A percentile compares a stretch with the other conserved stretches of the same genome.
Conservation (phyloP, 2,113 vertebrate genomes). For the Nasalis larvatus region DNA sequence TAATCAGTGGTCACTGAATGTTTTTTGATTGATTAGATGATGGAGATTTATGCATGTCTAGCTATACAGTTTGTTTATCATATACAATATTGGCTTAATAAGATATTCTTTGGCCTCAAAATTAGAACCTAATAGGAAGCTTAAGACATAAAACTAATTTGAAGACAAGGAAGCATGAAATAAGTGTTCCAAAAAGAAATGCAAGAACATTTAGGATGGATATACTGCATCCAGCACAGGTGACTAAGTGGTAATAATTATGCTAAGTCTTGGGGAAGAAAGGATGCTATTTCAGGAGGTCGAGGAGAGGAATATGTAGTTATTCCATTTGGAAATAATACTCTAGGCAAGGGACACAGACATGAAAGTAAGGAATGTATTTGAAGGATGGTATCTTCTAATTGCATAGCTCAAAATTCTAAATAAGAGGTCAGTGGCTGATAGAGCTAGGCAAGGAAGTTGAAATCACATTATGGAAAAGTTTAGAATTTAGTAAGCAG, state of each 20-base stretch:
- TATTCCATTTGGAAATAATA: background rate
- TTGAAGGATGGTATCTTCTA: background rate
- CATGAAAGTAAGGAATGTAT: background rate
- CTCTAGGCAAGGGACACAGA: background rate
- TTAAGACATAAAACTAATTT: background rate
- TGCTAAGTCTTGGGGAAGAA: background rate
- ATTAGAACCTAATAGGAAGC: background rate
- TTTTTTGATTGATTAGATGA: background rate
- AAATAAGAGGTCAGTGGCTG: background rate
- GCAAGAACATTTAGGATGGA: background rate
- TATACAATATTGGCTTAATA: background rate
- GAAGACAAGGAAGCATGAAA: background rate
- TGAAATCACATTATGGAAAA: background rate
- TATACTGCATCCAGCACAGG: background rate
- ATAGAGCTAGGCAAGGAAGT: background rate
- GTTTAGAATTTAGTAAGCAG: background rate
- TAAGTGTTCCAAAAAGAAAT: background rate
- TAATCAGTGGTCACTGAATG: background rate
- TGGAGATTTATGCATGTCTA: background rate
- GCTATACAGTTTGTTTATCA: background rate
- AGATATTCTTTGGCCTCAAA: background rate
- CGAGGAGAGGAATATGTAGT: background rate
- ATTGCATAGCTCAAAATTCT: background rate
- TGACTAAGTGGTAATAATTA: slow-evolving; percentile 5
- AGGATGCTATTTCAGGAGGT: background rate